Base-by-base conservation (phyloP, 2,888 invertebrate species). In the Oscheius onirici region DNA sequence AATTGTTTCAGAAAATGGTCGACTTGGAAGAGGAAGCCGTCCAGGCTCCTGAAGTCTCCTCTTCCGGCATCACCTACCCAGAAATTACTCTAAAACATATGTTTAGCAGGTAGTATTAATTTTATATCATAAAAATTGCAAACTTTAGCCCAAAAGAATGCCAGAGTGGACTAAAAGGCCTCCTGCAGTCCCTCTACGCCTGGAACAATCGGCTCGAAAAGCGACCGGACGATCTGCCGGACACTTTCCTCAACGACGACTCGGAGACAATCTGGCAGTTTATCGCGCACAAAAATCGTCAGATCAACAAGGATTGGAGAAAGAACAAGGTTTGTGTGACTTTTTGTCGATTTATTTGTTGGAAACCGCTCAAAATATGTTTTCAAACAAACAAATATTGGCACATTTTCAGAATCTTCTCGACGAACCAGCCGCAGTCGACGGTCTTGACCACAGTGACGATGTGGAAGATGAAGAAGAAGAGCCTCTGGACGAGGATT, bases 201-300 rank as follows among this genome's bases (percentile, higher is more conserved):
- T 65, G 55, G 49, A 34, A 17, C 20, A 57, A 41, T 51, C 24
- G 34, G 3, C 26, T 55, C 22, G n/a, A 55, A 26, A 24, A 41
- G 40, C 51, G 72, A 1, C 17, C 22, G 26, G 73, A 65, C 52
- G 70, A 73, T 49, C 66, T 73, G 3, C 55, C 66, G 1, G 60
- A 65, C 26, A 26, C n/a, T 10, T 70, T 77, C 20, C 24, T 77
- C n/a, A 69, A 34, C 20, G 24, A 51, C 17, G 40, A 57, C 22
- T 34, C 51, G 2, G 77, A 77, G 69, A 71, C 71, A 0, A 63
- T 77, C 8, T 77, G 77, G 77, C 77, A 77, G 46, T 71, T 69
- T 55, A 46, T 75, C 11, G 46, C 60, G 10, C 67, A 73, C 55
- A 57, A 68, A 11, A 75, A 72, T 28, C 46, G 40, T 15, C 77